Evolutionary conservation across 2,888 invertebrate species (phyloP), one percentile per base, ranked within the genome.

Genomic region (Pristionchus maxplancki): DNA sequence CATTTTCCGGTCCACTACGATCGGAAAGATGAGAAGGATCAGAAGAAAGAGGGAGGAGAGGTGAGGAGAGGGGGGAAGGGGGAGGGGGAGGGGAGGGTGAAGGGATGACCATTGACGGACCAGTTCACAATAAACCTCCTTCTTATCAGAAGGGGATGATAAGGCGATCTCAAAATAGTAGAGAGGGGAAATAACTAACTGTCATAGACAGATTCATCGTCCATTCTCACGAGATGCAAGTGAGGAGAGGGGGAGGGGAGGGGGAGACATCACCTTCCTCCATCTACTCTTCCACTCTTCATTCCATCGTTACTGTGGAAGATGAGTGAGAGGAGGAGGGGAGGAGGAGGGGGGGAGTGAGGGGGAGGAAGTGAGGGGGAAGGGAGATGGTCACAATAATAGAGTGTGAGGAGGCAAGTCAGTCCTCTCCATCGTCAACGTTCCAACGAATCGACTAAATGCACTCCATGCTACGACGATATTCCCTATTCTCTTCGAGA

Each of bases 321-420:
- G 58, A 58, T 58, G 58, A 58, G 53, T 58, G 53, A 58, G 53
- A 58, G 58, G 58, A 67, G 34, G 40, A 71, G 67, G 3, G 67
- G 37, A 17, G 34, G 15, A 37, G 67, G 28, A 24, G 28, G 31
- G 34, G 20, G 67, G 13, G 67, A 1, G 67, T 58, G 58, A 58
- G 58, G 50, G 28, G 28, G 64, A 6, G 67, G 37, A 71, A 71
- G 31, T 62, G n/a, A 74, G 74, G 11, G 40, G 37, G 34, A 28
- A 20, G 74, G 37, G 74, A 40, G 74, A 67, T 74, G 74, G 74
- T 20, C 74, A 74, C 74, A 74, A 74, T 74, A 74, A 74, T 74
- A 74, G 74, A 74, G 74, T 74, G 74, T 24, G 74, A 20, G 40
- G 28, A 74, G 74, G 40, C 24, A 58, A 58, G 58, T n/a, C 58